Conservation (phyloP, 2,113 vertebrate genomes). For the Strigops habroptila region DNA sequence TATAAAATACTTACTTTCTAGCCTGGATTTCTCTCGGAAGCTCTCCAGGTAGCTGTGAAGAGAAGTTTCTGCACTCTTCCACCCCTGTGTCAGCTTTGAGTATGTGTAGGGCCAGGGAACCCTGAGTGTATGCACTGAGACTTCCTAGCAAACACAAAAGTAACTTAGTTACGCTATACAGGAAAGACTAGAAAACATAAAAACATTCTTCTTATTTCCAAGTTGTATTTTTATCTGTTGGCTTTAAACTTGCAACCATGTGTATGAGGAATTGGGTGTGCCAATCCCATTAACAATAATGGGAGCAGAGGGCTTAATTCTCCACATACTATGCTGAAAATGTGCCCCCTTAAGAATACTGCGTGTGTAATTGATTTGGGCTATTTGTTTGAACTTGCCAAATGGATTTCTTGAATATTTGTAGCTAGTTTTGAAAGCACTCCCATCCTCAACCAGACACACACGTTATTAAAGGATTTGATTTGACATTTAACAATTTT, state of each 20-base stretch:
- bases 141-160: neutral
- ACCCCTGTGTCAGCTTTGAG: neutral
- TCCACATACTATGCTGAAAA: conserved; percentile 44
- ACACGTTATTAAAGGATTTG: conserved; percentile 77
- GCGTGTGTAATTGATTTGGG: conserved; percentile 60
- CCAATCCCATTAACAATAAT: conserved; percentile 31
- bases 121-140: neutral
- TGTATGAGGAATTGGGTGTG: conserved; percentile 44
- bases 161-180: neutral
- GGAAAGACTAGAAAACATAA: conserved; percentile 18
- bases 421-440: conserved; percentile 71
- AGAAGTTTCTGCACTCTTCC: neutral
- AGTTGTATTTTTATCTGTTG: conserved; percentile 9
- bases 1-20: neutral
- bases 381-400: conserved; percentile 76
- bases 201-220: conserved; percentile 15
- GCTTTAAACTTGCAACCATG: conserved; percentile 27
- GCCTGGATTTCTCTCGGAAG: neutral
- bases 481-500: conserved; percentile 79
- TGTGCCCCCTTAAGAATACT: conserved; percentile 57
- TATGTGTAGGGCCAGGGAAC: neutral
- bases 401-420: conserved; percentile 75
- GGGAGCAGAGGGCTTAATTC: conserved; percentile 51
- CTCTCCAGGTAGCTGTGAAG: neutral
- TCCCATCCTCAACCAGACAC: conserved; percentile 70